Percentiles rank a stretch among this genome's conserved stretches.
phyloP scores from a whole-genome alignment of 2,113 vertebrate genomes.

The Amblyopsis rosae region DNA sequence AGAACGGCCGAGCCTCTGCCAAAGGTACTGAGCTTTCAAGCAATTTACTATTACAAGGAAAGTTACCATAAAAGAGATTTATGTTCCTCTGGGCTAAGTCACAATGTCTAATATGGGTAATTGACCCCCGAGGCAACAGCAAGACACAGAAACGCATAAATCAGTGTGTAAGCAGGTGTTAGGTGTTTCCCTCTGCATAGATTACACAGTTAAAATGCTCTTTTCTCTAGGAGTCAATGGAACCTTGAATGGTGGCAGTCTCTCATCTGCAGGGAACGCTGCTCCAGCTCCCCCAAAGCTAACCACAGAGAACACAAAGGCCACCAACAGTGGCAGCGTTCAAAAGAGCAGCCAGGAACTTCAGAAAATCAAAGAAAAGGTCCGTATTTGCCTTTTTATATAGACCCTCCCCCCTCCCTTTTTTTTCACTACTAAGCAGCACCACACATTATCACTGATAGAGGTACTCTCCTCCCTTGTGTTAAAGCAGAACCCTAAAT shows the following conservation, averaged over 20 bases:
- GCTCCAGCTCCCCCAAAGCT: constrained; percentile 71
- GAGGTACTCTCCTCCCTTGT: no score
- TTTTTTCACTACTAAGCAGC: background rate
- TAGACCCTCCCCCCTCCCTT: background rate
- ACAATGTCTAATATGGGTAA: constrained; percentile 32
- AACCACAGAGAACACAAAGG: constrained; percentile 74
- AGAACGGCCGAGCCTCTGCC: constrained; percentile 73
- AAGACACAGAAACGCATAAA: constrained; percentile 26
- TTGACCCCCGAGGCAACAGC: constrained; percentile 23
- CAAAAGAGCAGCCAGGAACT: constrained; percentile 74
- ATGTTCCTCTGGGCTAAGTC: constrained; percentile 8
- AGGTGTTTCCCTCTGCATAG: constrained; percentile 18
- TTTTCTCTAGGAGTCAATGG: constrained; percentile 81
- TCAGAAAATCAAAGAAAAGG: constrained; percentile 87
- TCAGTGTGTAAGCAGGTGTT: constrained; percentile 24
- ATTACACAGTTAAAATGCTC: constrained; percentile 20
- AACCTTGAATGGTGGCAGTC: constrained; percentile 82
- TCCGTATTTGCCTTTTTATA: constrained; percentile 51
- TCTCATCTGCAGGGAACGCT: constrained; percentile 74
- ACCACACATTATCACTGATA: background rate
- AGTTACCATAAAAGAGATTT: constrained; percentile 5
- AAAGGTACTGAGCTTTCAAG: constrained; percentile 70
- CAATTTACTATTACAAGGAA: constrained; percentile 4
- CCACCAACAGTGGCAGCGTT: constrained; percentile 65
- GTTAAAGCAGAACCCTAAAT: no score